phyloP scores from a whole-genome alignment of 2,113 vertebrate species.

The Arizona elegans region DNA sequence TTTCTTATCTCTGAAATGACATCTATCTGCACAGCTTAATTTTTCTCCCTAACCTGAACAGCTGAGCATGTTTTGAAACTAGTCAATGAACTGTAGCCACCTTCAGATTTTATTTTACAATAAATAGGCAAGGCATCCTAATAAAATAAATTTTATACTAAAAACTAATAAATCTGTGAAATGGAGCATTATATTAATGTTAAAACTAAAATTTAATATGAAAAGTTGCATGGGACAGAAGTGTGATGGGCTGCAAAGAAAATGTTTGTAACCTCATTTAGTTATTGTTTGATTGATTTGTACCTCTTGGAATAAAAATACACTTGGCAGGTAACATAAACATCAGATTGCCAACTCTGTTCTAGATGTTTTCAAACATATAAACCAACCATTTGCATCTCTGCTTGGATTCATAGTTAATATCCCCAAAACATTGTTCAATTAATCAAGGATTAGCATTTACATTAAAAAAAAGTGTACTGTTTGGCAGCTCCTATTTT shows the following conservation, averaged over 20 bases:
- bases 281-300: neutral
- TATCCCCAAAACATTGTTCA: neutral
- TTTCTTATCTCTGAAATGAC: neutral
- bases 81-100: neutral
- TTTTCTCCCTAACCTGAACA: neutral
- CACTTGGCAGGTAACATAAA: neutral
- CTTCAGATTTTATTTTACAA: neutral
- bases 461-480: neutral
- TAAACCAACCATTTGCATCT: neutral
- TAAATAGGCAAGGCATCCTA: neutral
- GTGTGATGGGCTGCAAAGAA: neutral
- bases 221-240: neutral
- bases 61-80: neutral
- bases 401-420: neutral
- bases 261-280: neutral
- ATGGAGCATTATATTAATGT: neutral
- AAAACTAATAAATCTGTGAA: neutral
- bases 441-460: neutral
- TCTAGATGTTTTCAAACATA: neutral
- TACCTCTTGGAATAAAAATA: neutral
- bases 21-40: neutral
- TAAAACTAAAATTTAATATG: neutral
- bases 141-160: neutral
- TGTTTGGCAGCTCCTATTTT: neutral
- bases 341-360: neutral